phyloP scores from a whole-genome alignment of 2,797 vertebrate genomes.

The Nyctibius grandis region DNA sequence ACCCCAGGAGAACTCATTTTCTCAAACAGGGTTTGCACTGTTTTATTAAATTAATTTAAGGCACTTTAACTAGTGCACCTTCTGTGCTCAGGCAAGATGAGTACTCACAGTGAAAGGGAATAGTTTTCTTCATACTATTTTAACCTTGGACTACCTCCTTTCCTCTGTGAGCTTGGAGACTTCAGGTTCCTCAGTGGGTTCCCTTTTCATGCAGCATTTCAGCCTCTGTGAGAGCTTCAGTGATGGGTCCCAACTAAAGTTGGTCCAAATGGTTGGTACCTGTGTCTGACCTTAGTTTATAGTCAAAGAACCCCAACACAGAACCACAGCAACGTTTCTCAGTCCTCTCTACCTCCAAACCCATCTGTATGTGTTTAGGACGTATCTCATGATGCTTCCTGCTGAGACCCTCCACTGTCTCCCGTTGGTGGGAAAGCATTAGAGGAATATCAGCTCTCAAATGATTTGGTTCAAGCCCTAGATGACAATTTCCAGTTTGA shows the following conservation, averaged over 20 bases:
- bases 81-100: background rate
- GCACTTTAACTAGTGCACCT: background rate
- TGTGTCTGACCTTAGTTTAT: background rate
- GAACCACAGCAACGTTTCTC: fast-evolving
- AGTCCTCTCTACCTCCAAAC: background rate
- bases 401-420: background rate
- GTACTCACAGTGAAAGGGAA: background rate
- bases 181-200: background rate
- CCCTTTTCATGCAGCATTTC: background rate
- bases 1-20: background rate
- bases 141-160: background rate
- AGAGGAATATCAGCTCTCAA: background rate
- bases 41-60: background rate
- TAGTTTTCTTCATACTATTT: background rate
- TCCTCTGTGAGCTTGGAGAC: no score
- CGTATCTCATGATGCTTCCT: background rate
- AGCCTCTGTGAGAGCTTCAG: background rate
- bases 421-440: background rate
- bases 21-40: background rate
- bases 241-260: fast-evolving
- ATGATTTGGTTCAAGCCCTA: background rate
- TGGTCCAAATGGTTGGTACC: background rate
- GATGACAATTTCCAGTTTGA: background rate
- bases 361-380: background rate
- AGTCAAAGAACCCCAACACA: background rate